Conservation (phyloP, 2,797 vertebrate genomes). For the Poeciliopsis presidionis region DNA sequence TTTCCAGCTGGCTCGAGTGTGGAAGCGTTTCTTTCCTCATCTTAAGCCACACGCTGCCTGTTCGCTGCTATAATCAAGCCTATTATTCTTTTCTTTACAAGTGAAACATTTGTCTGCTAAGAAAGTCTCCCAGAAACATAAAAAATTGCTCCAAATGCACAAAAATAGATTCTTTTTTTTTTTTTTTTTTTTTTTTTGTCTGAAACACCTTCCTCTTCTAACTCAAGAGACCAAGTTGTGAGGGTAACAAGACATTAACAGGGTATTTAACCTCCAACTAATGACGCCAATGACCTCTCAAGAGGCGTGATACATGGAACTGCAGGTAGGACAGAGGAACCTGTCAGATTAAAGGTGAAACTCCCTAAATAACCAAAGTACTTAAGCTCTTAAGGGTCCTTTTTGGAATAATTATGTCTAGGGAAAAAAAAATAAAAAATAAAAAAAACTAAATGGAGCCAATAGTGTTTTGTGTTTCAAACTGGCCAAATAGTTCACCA, state of each 20-base stretch:
- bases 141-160: not conserved
- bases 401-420: not conserved
- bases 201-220: not conserved
- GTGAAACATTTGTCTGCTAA: not conserved
- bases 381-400: conserved; percentile 10
- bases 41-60: not conserved
- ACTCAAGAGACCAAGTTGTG: not conserved
- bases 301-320: not conserved
- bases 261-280: conserved; percentile 1
- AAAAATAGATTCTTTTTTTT: not conserved
- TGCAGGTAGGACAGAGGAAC: not conserved
- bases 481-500: not conserved
- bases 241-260: not conserved
- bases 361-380: not conserved
- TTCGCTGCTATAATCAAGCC: not conserved
- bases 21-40: not conserved
- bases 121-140: not conserved
- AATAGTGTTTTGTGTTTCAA: not conserved
- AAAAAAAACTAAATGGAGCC: not conserved
- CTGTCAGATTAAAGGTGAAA: conserved; percentile 4
- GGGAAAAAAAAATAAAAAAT: too few species aligned
- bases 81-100: not conserved
- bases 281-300: conserved; percentile 1
- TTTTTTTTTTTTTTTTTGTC: not conserved
- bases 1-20: not conserved